Conservation (phyloP, 2,888 invertebrate genomes). For the Parnassius glacialis region DNA sequence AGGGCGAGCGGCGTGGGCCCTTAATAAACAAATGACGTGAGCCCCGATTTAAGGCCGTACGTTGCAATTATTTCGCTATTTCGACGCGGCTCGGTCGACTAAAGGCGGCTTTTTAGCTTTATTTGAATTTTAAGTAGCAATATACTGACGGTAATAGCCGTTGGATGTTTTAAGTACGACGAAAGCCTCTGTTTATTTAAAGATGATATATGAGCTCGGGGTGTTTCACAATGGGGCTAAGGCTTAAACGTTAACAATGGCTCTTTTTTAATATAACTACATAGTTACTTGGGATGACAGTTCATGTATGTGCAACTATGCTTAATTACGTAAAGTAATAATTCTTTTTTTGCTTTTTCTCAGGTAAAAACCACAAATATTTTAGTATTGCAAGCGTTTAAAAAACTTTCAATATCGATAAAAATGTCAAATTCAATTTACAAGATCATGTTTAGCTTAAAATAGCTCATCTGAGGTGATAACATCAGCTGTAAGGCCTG, state of each 20-base stretch:
- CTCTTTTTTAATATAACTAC: background rate
- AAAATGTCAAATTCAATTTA: too few relatives aligned
- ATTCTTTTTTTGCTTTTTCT: too few relatives aligned
- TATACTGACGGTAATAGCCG: slow-evolving; percentile 29
- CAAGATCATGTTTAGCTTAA: too few relatives aligned
- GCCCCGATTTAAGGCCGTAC: slow-evolving; percentile 60
- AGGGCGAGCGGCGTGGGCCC: slow-evolving; percentile 55
- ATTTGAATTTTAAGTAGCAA: slow-evolving; percentile 56
- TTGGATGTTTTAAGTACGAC: slow-evolving; percentile 34
- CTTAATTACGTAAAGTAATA: background rate
- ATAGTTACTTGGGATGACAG: slow-evolving; percentile 1
- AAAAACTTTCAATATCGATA: too few relatives aligned
- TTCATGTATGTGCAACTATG: background rate
- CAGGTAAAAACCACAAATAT: too few relatives aligned
- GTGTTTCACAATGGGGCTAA: slow-evolving; percentile 17
- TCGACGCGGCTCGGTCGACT: slow-evolving; percentile 48
- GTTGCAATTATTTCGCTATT: slow-evolving; percentile 74
- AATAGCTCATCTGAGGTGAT: too few relatives aligned
- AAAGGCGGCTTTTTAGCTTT: slow-evolving; percentile 60
- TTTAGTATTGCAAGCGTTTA: too few relatives aligned
- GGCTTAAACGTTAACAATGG: slow-evolving; percentile 6
- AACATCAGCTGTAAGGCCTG: too few relatives aligned
- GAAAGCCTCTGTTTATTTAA: slow-evolving; percentile 23
- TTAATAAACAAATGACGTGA: slow-evolving; percentile 75
- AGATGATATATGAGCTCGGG: slow-evolving; percentile 23